Percentiles rank a stretch among this genome's conserved stretches.
phyloP scores from a whole-genome alignment of 2,797 vertebrate genomes.

The Melanitta fusca region DNA sequence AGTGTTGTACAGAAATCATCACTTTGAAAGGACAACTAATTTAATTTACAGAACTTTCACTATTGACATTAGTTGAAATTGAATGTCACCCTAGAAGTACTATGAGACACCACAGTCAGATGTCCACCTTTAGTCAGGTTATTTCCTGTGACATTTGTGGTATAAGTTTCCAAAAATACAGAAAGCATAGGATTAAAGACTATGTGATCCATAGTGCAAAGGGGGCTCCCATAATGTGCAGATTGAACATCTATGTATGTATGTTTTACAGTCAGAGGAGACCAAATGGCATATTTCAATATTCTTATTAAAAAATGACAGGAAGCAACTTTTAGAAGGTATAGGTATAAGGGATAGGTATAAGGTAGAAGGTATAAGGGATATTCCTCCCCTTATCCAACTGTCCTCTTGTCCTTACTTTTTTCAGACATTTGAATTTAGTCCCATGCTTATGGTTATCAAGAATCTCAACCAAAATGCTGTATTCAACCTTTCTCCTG shows the following conservation, averaged over 20 bases:
- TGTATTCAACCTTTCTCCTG: not conserved
- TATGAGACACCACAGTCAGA: not conserved
- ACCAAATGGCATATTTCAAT: not conserved
- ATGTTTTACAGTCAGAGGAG: not conserved
- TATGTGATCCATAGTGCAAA: not conserved
- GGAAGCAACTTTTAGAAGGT: not conserved
- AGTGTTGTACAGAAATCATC: not conserved
- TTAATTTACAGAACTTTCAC: not conserved
- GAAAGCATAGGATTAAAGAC: not conserved
- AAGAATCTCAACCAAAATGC: not conserved
- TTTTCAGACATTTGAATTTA: not conserved
- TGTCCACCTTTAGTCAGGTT: fast-evolving
- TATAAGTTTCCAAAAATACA: not conserved
- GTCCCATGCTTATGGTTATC: not conserved
- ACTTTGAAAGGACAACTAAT: not conserved
- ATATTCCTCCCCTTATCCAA: not conserved
- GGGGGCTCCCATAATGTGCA: not conserved
- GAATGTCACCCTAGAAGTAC: not conserved
- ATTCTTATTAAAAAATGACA: not conserved
- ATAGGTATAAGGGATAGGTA: too few species aligned
- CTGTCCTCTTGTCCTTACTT: not conserved
- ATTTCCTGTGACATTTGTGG: not conserved
- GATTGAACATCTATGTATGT: not conserved
- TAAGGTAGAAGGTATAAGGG: too few species aligned
- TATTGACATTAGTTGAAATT: not conserved